Evolutionary conservation across 2,113 vertebrate species (phyloP).

Genomic region (Oenanthe melanoleuca): DNA sequence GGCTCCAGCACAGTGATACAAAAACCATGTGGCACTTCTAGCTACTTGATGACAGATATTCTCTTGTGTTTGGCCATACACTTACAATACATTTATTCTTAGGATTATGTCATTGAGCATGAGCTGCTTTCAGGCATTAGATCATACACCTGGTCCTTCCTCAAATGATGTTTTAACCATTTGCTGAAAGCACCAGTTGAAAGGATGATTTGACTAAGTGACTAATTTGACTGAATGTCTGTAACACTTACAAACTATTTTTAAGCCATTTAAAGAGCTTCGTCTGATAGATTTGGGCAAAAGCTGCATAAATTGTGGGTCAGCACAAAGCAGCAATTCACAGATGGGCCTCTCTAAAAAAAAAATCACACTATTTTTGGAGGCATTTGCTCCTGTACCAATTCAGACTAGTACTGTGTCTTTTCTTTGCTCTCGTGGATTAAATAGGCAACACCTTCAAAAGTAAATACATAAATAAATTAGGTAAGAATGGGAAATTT

Average conservation of each 20-base stretch:
- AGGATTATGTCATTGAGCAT: slow-evolving; percentile 58
- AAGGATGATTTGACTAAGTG: slow-evolving; percentile 64
- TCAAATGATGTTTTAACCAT: slow-evolving; percentile 48
- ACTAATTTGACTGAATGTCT: slow-evolving; percentile 55
- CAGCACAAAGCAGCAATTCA: slow-evolving; percentile 51
- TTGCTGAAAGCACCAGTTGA: slow-evolving; percentile 58
- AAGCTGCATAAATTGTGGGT: slow-evolving; percentile 45
- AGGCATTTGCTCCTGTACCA: slow-evolving; percentile 8
- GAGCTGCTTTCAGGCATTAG: slow-evolving; percentile 51
- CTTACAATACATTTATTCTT: slow-evolving; percentile 61
- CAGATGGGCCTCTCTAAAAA: slow-evolving; percentile 12
- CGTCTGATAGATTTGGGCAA: background rate
- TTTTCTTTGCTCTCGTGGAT: background rate
- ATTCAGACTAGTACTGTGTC: background rate
- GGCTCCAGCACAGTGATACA: slow-evolving; percentile 15
- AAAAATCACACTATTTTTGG: background rate
- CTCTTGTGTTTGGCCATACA: slow-evolving; percentile 52
- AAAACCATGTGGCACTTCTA: slow-evolving; percentile 52
- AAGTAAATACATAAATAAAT: background rate
- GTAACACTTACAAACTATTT: slow-evolving; percentile 52
- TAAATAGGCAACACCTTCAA: background rate
- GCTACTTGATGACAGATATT: slow-evolving; percentile 52
- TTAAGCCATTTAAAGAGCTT: slow-evolving; percentile 43
- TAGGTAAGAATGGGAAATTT: background rate
- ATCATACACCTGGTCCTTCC: slow-evolving; percentile 54